Evolutionary conservation across 2,113 vertebrate species (phyloP), one percentile per base, ranked within the genome.

Genomic region (Python bivittatus): DNA sequence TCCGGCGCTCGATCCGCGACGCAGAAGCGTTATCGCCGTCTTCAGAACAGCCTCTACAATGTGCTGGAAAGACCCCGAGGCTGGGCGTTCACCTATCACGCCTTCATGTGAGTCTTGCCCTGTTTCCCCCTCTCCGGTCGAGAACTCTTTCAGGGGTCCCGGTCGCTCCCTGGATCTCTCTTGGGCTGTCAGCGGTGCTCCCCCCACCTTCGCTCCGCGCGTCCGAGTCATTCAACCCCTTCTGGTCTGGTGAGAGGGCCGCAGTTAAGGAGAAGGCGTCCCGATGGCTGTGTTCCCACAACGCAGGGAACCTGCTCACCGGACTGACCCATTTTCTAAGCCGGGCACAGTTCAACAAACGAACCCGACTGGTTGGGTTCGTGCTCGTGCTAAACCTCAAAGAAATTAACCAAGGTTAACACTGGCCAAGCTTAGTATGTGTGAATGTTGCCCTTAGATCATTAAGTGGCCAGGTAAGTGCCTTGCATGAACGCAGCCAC

Each of bases 61-160:
- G 98, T 99, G 95, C 97, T 99, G 95, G 99, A 99, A 92, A 97
- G 99, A 96, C 98, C 99, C 29, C 96, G 98, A 94, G 98, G 98
- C 96, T 99, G 98, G 98, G 98, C 98, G 8, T 99, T 99, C 97
- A 96, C 99, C 97, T 99, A 99, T 95, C 99, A 99, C 90, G 98
- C 97, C 13, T 99, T 99, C 98, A 98, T 99, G 99, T 99, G 95
- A 99, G 98, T 98, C 42, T 23, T 25, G n/a, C 12, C 10, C 11
- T 84, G 42, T 87, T 86, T 38, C 38, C 87, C 89, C 92, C 52
- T n/a, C 15, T 42, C 54, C 91, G 58, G 3, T 22, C 57, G 42
- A 3, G 6, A 29, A 42, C 33, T 22, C 17, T 38, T 84, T 25
- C 54, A 38, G 5, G 10, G 29, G 6, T 27, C 42, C 72, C 33